A percentile compares a stretch with the other conserved stretches of the same genome.
phyloP scores from a whole-genome alignment of 2,888 invertebrate species.

The Acronicta leporina region DNA sequence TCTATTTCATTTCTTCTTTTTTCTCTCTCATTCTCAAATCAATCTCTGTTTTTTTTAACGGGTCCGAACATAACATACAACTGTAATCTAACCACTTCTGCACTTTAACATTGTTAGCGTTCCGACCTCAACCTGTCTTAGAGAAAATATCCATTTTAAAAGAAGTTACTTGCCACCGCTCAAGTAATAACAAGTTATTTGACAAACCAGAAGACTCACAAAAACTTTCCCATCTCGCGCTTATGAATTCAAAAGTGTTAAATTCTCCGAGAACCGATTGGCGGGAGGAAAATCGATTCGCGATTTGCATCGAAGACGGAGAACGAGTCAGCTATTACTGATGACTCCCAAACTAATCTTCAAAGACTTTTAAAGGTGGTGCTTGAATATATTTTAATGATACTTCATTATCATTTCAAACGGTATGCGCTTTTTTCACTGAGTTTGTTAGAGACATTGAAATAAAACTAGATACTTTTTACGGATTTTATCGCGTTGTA shows the following conservation, averaged over 20 bases:
- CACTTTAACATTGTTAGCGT: conserved; percentile 17
- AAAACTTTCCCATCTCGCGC: conserved; percentile 57
- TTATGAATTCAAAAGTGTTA: conserved; percentile 66
- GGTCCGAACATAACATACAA: no score
- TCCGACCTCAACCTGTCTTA: conserved; percentile 19
- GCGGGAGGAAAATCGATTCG: conserved; percentile 67
- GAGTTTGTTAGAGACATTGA: no score
- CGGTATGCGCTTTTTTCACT: conserved; percentile 20
- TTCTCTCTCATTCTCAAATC: no score
- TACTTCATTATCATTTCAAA: conserved; percentile 50
- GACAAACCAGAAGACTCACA: conserved; percentile 51
- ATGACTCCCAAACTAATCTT: conserved; percentile 78
- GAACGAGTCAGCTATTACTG: conserved; percentile 75
- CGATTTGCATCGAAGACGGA: conserved; percentile 81
- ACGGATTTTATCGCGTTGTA: no score
- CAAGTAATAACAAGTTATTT: conserved; percentile 60
- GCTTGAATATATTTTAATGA: conserved; percentile 55
- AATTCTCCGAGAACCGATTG: conserved; percentile 60
- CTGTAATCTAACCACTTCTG: conserved; percentile 12
- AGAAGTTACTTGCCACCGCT: conserved; percentile 36
- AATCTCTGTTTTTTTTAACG: no score
- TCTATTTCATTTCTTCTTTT: no score
- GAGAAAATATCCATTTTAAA: conserved; percentile 37
- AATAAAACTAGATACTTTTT: no score
- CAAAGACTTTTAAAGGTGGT: conserved; percentile 66